Evolutionary conservation across 2,888 invertebrate species (phyloP), one percentile per base, ranked within the genome.

Genomic region (Sesia apiformis): DNA sequence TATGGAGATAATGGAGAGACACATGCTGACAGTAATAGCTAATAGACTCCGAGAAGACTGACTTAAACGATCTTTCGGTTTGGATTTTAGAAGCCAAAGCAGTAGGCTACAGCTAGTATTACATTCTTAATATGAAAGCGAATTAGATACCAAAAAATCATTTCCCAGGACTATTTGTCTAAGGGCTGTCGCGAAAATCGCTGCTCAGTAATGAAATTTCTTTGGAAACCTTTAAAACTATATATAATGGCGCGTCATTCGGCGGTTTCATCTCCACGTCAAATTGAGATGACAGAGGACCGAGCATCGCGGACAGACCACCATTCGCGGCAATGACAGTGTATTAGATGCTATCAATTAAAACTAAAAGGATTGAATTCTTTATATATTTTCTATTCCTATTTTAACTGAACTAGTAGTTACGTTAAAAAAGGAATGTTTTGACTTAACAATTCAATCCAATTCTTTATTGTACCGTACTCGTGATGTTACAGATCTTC

Each of bases 211-310:
- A 67, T 66, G 59, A 64, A 66, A 66, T 66, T 63, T 65, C 62
- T 62, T 60, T 52, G 61, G 60, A 52, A 66, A 63, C 62, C 68
- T 64, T 52, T 68, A 67, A 70, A 65, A 67, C 68, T 69, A 69
- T 59, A 67, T 63, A 59, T 51, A 57, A 60, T 57, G 57, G 58
- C 57, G 60, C 60, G 65, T 69, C 67, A 63, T 66, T 62, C 64
- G 59, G 58, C 65, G 63, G 68, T 65, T 65, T 66, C 69, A 64
- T 71, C 68, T 67, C 62, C 58, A 63, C 67, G 71, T 75, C 76
- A 76, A 77, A 79, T 78, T 73, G 72, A 77, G 72, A 78, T 78
- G 80, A 77, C 74, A 67, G 68, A 74, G 71, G 74, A 74, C 71
- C 67, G 64, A 63, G 65, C 61, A 66, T 63, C 59, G 54, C 46